Percentiles rank a stretch among this genome's conserved stretches.
Conservation (phyloP, 1,140 invertebrate species). For the Rhopalosiphum padi region DNA sequence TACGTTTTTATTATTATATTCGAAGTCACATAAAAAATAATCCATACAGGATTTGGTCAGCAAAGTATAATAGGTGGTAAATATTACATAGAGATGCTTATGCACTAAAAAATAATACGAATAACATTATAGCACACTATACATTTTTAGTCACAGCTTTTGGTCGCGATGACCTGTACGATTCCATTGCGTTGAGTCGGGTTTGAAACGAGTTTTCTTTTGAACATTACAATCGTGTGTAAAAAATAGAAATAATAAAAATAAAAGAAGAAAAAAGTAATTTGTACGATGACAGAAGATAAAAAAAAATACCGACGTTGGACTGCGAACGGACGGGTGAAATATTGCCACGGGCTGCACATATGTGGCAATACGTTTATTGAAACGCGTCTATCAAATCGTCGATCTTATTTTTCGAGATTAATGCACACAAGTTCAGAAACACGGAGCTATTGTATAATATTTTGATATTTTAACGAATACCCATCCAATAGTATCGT, state of each 20-base stretch:
- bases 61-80: neutral
- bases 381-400: neutral
- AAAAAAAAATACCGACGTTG: conserved; percentile 17
- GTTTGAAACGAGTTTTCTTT: neutral
- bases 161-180: neutral
- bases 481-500: neutral
- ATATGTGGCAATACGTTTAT: conserved; percentile 1
- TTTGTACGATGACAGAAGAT: conserved; percentile 43
- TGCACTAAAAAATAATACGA: neutral
- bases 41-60: neutral
- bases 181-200: no score
- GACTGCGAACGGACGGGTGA: neutral
- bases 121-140: neutral
- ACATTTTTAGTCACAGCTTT: neutral
- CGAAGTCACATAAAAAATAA: neutral
- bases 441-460: neutral
- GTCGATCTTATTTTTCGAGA: neutral
- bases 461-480: neutral
- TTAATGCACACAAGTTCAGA: neutral
- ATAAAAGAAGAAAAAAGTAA: conserved; percentile 9
- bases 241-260: neutral
- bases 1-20: neutral
- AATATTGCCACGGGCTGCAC: neutral
- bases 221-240: neutral
- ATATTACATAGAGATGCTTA: no score